phyloP scores from a whole-genome alignment of 2,888 invertebrate species.

The Diogma glabrata region DNA sequence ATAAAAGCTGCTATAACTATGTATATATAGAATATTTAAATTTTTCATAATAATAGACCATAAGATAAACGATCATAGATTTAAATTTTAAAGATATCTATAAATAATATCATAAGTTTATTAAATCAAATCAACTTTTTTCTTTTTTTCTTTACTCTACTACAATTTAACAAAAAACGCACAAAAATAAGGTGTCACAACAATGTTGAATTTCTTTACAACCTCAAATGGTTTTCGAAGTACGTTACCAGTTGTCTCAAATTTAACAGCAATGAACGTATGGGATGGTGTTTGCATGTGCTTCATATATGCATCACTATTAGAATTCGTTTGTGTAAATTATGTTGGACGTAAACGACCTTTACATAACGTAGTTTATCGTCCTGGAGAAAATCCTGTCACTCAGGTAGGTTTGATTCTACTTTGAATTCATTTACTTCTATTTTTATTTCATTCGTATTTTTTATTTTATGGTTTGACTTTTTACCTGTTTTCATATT shows the following conservation, averaged over 20 bases:
- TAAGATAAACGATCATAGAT: too few species aligned
- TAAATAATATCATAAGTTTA: too few species aligned
- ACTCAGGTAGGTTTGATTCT: constrained; percentile 70
- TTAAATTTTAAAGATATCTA: too few species aligned
- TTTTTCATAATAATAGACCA: too few species aligned
- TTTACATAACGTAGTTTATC: constrained; percentile 77
- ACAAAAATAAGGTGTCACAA: constrained; percentile 85
- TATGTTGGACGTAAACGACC: constrained; percentile 87
- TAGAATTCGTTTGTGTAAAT: constrained; percentile 92
- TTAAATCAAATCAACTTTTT: too few species aligned
- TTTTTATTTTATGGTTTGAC: constrained; percentile 4
- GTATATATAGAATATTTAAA: too few species aligned
- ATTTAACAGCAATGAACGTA: constrained; percentile 90
- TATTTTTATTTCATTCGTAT: constrained; percentile 6
- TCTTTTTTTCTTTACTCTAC: too few species aligned
- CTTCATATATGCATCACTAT: constrained; percentile 87
- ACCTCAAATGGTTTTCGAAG: constrained; percentile 87
- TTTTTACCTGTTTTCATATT: too few species aligned
- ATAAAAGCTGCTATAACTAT: too few species aligned
- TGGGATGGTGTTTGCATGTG: constrained; percentile 97
- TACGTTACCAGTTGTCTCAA: constrained; percentile 86
- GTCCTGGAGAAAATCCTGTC: constrained; percentile 82
- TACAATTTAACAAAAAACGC: too few species aligned
- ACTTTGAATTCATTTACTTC: not conserved
- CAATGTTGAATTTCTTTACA: constrained; percentile 97